Evolutionary conservation across 2,797 vertebrate genomes (phyloP).

Genomic region (Otus scops): DNA sequence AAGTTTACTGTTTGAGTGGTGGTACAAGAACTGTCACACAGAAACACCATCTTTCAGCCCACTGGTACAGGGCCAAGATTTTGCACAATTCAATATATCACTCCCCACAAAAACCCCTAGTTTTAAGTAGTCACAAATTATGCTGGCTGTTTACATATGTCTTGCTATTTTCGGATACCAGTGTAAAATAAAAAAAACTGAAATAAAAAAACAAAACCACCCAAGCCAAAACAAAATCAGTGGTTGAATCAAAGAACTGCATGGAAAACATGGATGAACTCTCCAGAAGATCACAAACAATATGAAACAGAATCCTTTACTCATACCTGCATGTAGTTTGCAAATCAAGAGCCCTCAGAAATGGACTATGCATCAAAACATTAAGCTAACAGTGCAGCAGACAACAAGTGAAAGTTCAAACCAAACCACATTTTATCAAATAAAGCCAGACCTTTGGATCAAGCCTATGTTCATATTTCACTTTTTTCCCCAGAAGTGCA

Average conservation of each 20-base stretch:
- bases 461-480: neutral
- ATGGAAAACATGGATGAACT: neutral
- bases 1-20: neutral
- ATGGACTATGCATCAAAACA: neutral
- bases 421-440: neutral
- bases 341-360: neutral
- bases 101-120: neutral
- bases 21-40: neutral
- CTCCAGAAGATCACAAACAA: neutral
- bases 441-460: neutral
- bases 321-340: neutral
- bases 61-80: neutral
- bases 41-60: neutral
- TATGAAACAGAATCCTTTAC: neutral
- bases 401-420: neutral
- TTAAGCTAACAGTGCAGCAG: neutral
- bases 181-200: neutral
- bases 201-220: neutral
- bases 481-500: neutral
- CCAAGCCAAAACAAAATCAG: neutral
- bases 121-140: neutral
- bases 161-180: neutral
- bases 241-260: neutral
- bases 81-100: neutral
- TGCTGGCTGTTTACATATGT: neutral